phyloP scores from a whole-genome alignment of 2,888 invertebrate species.

The Lasioglossum lativentre region DNA sequence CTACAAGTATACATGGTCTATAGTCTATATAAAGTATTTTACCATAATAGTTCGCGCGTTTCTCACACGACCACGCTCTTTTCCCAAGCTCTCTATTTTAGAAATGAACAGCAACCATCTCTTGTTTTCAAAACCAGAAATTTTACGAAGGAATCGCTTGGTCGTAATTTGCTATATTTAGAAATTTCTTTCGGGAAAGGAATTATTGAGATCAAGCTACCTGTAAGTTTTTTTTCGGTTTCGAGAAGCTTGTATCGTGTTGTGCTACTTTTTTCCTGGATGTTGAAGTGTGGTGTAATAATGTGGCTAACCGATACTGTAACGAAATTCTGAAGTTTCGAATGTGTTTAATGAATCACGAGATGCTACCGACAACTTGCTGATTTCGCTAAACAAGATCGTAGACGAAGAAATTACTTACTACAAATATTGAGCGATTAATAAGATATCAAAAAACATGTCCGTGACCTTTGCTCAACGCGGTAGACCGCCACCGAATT shows the following conservation, averaged over 20 bases:
- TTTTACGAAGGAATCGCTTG: slow-evolving; percentile 55
- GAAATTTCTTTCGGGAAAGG: slow-evolving; percentile 1
- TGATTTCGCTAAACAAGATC: not conserved
- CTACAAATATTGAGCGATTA: slow-evolving; percentile 6
- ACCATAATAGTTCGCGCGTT: slow-evolving; percentile 52
- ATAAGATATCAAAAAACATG: slow-evolving; percentile 84
- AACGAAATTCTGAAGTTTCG: slow-evolving; percentile 29
- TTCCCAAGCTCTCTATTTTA: slow-evolving; percentile 68
- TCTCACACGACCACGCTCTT: slow-evolving; percentile 67
- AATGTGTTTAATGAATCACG: slow-evolving; percentile 27
- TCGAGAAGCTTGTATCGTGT: not conserved
- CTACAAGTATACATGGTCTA: no score
- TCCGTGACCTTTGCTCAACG: slow-evolving; percentile 91
- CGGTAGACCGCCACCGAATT: slow-evolving; percentile 91
- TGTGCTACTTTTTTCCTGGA: not conserved
- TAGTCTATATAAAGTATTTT: no score
- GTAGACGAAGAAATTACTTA: not conserved
- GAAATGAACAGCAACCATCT: slow-evolving; percentile 59
- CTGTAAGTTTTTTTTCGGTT: not conserved
- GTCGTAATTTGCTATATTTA: slow-evolving; percentile 33
- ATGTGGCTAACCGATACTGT: slow-evolving; percentile 41
- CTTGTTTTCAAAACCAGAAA: slow-evolving; percentile 58
- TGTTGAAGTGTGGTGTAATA: slow-evolving; percentile 18
- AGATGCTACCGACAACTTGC: not conserved
- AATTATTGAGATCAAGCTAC: not conserved